Conservation (phyloP, 2,113 vertebrate species). For the Cranoglanis bouderius region DNA sequence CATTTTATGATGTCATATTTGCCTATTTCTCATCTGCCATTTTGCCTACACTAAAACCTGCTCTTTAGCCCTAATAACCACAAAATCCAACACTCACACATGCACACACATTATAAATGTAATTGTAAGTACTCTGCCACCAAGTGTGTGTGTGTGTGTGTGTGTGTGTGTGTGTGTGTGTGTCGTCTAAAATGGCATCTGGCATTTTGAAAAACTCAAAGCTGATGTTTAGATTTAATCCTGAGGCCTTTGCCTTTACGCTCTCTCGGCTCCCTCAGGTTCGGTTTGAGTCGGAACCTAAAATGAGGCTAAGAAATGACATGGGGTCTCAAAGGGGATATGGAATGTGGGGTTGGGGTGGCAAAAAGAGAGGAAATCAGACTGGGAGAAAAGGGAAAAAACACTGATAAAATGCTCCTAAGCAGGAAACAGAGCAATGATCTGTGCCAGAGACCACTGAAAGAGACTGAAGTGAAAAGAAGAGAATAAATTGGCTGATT, state of each 20-base stretch:
- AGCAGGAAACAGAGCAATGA: conserved; percentile 5
- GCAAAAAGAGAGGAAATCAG: conserved; percentile 1
- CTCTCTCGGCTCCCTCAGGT: conserved; percentile 21
- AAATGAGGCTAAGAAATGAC: conserved; percentile 42
- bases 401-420: conserved; percentile 19
- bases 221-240: conserved; percentile 27
- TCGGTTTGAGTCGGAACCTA: conserved; percentile 11
- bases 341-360: neutral
- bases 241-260: conserved; percentile 17
- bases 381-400: neutral
- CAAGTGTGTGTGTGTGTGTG: conserved; percentile 37
- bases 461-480: neutral
- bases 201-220: conserved; percentile 53
- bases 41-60: conserved; percentile 57
- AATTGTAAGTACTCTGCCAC: neutral
- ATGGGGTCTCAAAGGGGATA: conserved; percentile 38
- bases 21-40: conserved; percentile 67
- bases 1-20: conserved; percentile 68
- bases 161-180: conserved; percentile 39
- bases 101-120: conserved; percentile 45
- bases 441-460: conserved; percentile 7
- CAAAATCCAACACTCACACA: conserved; percentile 13
- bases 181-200: conserved; percentile 62
- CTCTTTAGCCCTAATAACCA: conserved; percentile 14
- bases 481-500: neutral